phyloP scores from a whole-genome alignment of 2,113 vertebrate species.

The Argyrosomus japonicus region DNA sequence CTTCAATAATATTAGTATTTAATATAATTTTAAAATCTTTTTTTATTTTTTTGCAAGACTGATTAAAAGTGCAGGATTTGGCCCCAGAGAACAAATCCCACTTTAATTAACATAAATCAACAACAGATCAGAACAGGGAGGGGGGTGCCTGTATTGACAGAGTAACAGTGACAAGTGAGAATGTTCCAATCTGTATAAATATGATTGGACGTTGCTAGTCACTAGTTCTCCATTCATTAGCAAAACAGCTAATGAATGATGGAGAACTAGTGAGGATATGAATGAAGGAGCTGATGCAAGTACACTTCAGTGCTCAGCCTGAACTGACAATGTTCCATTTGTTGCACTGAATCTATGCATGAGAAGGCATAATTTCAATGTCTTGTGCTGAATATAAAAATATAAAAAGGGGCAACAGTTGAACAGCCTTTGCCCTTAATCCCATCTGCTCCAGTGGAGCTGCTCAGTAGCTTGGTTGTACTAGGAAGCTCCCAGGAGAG shows the following conservation, averaged over 20 bases:
- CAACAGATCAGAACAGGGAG: too few species aligned
- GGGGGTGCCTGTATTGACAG: neutral
- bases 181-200: neutral
- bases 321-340: conserved; percentile 32
- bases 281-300: conserved; percentile 16
- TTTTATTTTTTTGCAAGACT: too few species aligned
- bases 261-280: neutral
- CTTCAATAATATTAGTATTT: too few species aligned
- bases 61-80: too few species aligned
- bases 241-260: neutral
- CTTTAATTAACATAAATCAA: too few species aligned
- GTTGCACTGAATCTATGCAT: conserved; percentile 32
- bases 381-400: conserved; percentile 47
- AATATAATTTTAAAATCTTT: too few species aligned
- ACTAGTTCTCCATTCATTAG: neutral
- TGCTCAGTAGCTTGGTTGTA: conserved; percentile 44
- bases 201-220: neutral
- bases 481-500: conserved; percentile 31
- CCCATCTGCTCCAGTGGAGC: conserved; percentile 68
- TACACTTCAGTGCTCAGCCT: conserved; percentile 1
- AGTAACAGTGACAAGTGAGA: neutral
- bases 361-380: conserved; percentile 31
- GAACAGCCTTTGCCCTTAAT: conserved; percentile 65
- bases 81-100: too few species aligned
- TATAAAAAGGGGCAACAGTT: conserved; percentile 51